Evolutionary conservation across 2,888 invertebrate genomes (phyloP).

Genomic region (Caenorhabditis imperialis): DNA sequence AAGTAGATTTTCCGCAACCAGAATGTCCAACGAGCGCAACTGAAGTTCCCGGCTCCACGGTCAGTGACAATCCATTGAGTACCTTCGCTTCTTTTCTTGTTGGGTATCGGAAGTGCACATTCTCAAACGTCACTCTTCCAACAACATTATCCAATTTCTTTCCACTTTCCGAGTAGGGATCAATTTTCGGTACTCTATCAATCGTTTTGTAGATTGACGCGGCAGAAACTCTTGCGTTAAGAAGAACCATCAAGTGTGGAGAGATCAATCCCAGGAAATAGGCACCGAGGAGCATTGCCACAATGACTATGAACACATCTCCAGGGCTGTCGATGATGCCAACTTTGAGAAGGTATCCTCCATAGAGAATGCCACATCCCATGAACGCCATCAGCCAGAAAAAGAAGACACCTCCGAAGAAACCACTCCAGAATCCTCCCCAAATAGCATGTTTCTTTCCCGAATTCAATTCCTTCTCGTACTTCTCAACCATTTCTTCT

Average conservation of each 20-base stretch:
- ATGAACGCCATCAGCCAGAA: constrained; percentile 66
- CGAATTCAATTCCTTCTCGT: constrained; percentile 46
- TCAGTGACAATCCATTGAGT: constrained; percentile 59
- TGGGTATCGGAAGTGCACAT: constrained; percentile 72
- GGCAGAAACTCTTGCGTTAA: constrained; percentile 66
- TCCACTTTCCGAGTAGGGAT: constrained; percentile 65
- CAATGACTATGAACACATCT: constrained; percentile 72
- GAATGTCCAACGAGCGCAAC: constrained; percentile 68
- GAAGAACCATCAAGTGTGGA: constrained; percentile 67
- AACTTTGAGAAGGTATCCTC: constrained; percentile 66
- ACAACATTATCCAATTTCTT: constrained; percentile 28
- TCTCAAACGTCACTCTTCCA: constrained; percentile 63
- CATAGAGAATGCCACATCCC: constrained; percentile 66
- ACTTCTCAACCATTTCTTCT: constrained; percentile 65
- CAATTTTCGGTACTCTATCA: constrained; percentile 67
- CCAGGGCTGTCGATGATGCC: constrained; percentile 63
- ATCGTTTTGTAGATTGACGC: constrained; percentile 65
- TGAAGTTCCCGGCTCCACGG: constrained; percentile 63
- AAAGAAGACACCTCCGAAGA: constrained; percentile 69
- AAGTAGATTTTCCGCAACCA: constrained; percentile 68
- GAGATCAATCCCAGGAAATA: constrained; percentile 67
- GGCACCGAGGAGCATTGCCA: constrained; percentile 70
- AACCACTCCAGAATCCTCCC: constrained; percentile 71
- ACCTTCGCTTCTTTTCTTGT: constrained; percentile 63
- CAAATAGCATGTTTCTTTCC: constrained; percentile 64